These are phyloP conservation scores for Mayetiola destructor DNA, from an alignment of 2,888 invertebrate genomes.

Conservation along the genomic window DNA sequence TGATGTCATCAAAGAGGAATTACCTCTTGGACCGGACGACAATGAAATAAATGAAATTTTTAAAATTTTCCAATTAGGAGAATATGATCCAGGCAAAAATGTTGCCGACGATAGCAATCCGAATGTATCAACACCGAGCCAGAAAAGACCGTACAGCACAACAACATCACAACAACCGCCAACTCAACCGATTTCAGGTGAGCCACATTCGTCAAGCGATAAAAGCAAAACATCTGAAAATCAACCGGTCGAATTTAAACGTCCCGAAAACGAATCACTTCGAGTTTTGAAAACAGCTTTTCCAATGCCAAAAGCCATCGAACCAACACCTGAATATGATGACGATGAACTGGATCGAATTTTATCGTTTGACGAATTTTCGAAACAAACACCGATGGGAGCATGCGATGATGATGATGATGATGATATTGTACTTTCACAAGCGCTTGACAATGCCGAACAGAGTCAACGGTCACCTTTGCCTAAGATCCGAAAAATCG, in stretches of 20 bases:
- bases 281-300: too few species aligned
- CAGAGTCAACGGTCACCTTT: neutral
- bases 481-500: neutral
- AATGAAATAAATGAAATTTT: conserved; percentile 17
- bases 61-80: neutral
- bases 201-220: neutral
- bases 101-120: neutral
- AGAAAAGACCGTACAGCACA: neutral
- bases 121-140: neutral
- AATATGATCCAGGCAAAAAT: neutral
- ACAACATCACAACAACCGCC: neutral
- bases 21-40: conserved; percentile 19
- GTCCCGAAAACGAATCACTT: neutral
- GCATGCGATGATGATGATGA: neutral
- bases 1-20: conserved; percentile 17
- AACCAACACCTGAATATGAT: neutral
- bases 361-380: neutral
- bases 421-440: neutral
- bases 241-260: neutral
- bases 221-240: neutral
- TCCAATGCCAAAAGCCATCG: neutral
- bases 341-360: neutral
- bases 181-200: neutral
- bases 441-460: neutral
- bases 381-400: neutral